Evolutionary conservation across 2,888 invertebrate genomes (phyloP).

Genomic region (Campoletis raptor): DNA sequence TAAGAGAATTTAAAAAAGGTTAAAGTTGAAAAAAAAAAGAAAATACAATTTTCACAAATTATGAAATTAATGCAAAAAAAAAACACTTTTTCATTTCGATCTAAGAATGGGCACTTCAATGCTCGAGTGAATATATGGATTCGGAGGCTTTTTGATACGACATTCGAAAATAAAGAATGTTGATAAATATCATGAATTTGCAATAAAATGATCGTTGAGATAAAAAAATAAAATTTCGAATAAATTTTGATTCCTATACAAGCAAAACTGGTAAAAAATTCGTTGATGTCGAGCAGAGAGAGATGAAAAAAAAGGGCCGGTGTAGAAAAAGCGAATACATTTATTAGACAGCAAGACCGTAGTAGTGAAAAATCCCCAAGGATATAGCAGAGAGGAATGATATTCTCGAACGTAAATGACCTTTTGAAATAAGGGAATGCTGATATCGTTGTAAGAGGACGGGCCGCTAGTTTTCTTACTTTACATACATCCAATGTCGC

Average conservation of each 20-base stretch:
- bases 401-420: conserved; percentile 61
- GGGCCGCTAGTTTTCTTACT: conserved; percentile 27
- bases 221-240: background rate
- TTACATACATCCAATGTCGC: conserved; percentile 20
- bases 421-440: conserved; percentile 61
- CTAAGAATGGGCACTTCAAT: no score
- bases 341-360: conserved; percentile 57
- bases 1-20: background rate
- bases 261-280: background rate
- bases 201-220: background rate
- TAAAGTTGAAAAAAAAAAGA: no score
- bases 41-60: no score
- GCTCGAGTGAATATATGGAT: no score
- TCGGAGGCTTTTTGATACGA: background rate
- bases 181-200: background rate
- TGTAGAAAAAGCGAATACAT: conserved; percentile 39
- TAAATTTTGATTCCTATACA: background rate
- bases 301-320: conserved; percentile 34
- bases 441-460: conserved; percentile 45
- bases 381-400: conserved; percentile 47
- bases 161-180: background rate
- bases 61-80: no score
- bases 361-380: conserved; percentile 54
- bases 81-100: no score
- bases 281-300: background rate